Evolutionary conservation across 2,888 invertebrate genomes (phyloP), one percentile per base, ranked within the genome.

Genomic region (Pristionchus arcanus): DNA sequence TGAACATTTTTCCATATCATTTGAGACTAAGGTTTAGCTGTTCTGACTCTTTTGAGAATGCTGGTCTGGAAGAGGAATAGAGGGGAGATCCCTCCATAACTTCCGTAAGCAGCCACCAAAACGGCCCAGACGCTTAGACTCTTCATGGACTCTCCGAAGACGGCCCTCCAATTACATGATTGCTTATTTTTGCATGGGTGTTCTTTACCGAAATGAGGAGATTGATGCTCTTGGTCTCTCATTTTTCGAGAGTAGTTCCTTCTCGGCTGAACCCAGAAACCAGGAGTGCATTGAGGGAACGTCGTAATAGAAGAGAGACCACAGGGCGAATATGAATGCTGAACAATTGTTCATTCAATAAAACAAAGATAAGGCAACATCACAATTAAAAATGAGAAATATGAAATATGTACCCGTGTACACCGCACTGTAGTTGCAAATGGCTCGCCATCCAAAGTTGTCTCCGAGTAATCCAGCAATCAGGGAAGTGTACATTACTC

Each of bases 21-120:
- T 28, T 25, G 9, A 2, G 25, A 63, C 2, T 63, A 31, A 0
- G 34, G 1, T 31, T 31, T 15, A 31, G 34, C 2, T 71, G 71
- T n/a, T 31, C 81, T 49, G 9, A 42, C 81, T 19, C 49, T n/a
- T 68, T 90, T 91, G 89, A 91, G 90, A 0, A 91, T 83, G 37
- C 59, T 87, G 5, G 91, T 63, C 25, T 77, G 66, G 88, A 90
- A 90, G 19, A 91, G 90, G 34, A 91, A 90, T 16, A 91, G 83
- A 2, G 91, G 90, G 66, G 90, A 87, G 55, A 91, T 89, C 16
- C 91, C 91, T 34, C 90, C 90, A 90, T 88, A 91, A 71, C 90
- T 91, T 28, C 90, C 90, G 49, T 90, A 68, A 2, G 89, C 90
- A n/a, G 91, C 91, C 7, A 91, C 85, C 11, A 91, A n/a, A 25